Percentiles rank a stretch among this genome's conserved stretches.
phyloP scores from a whole-genome alignment of 2,888 invertebrate species.

The Nowickia ferox region DNA sequence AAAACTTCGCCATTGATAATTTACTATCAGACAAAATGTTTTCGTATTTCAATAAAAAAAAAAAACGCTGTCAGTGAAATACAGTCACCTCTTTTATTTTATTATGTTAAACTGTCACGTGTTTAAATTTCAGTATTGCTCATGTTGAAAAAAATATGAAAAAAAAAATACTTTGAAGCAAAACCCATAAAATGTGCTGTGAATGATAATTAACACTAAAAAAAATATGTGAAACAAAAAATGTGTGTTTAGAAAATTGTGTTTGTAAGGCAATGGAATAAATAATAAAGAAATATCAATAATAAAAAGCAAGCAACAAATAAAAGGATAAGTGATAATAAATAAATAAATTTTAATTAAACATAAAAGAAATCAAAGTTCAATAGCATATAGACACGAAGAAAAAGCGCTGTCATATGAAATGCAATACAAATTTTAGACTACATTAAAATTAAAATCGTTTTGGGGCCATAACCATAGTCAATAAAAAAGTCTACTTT shows the following conservation, averaged over 20 bases:
- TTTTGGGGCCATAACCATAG: too few species aligned
- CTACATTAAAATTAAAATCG: too few species aligned
- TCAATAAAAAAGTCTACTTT: too few species aligned
- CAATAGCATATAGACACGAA: neutral
- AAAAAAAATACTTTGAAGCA: neutral
- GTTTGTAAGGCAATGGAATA: constrained; percentile 52
- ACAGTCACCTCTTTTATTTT: constrained; percentile 14
- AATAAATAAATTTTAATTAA: neutral
- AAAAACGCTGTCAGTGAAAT: constrained; percentile 13
- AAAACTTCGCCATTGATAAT: neutral
- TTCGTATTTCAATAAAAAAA: constrained; percentile 1
- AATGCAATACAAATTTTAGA: too few species aligned
- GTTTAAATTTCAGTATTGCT: constrained; percentile 46
- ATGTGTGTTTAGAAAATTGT: constrained; percentile 23
- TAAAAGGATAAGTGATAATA: neutral
- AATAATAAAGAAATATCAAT: constrained; percentile 18
- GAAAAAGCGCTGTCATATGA: neutral
- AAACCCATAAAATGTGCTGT: constrained; percentile 60
- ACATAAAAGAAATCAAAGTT: neutral
- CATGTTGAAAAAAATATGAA: constrained; percentile 15
- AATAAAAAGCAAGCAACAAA: constrained; percentile 4
- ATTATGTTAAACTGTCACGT: constrained; percentile 60
- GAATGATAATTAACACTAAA: constrained; percentile 37
- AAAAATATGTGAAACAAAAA: constrained; percentile 2
- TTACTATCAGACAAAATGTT: neutral